Percentiles rank a stretch among this genome's conserved stretches.
These are phyloP conservation scores for Drosophila pruinosa DNA, from an alignment of 1,140 invertebrate species.

Conservation along the genomic window DNA sequence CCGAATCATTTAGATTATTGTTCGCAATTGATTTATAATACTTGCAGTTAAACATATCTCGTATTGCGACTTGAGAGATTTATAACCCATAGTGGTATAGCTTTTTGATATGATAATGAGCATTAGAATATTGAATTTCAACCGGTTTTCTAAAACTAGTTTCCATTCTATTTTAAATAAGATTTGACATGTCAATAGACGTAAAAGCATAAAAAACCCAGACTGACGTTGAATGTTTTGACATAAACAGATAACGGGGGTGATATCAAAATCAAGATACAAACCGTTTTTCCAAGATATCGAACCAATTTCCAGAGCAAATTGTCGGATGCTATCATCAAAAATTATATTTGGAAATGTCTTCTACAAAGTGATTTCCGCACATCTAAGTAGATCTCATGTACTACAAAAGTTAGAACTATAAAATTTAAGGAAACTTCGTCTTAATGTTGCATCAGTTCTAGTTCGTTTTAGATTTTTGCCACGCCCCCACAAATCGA, in stretches of 20 bases:
- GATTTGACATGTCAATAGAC: neutral
- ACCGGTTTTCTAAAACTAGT: conserved; percentile 4
- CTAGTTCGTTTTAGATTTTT: no score
- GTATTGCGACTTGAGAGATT: conserved; percentile 1
- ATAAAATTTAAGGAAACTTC: neutral
- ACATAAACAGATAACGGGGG: neutral
- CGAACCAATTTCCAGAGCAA: neutral
- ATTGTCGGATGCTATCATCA: neutral
- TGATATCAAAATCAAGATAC: conserved; percentile 1
- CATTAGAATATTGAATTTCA: neutral
- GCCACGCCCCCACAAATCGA: no score
- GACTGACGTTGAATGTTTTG: neutral
- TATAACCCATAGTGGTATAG: neutral
- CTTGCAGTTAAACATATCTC: conserved; percentile 1
- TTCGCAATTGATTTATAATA: conserved; percentile 35
- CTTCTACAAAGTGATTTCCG: neutral
- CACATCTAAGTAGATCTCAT: no score
- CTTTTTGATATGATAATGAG: neutral
- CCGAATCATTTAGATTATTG: conserved; percentile 33
- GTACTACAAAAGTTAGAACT: no score
- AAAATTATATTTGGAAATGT: neutral
- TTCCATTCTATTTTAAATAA: neutral
- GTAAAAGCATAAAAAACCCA: neutral
- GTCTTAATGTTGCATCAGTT: no score
- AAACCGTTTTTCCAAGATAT: neutral